Evolutionary conservation across 2,113 vertebrate species (phyloP).

Genomic region (Merops nubicus): DNA sequence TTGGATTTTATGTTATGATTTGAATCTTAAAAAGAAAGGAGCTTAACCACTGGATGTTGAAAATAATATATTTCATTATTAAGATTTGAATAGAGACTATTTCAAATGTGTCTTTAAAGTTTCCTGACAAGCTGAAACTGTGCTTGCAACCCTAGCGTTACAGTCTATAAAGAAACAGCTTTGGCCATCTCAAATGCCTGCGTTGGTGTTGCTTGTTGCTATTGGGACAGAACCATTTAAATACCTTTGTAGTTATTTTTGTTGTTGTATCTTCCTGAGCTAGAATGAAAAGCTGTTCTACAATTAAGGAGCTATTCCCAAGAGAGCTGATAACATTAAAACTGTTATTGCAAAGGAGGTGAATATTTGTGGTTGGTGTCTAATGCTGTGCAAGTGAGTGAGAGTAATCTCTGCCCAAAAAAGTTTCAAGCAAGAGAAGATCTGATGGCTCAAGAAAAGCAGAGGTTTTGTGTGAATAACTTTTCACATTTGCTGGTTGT

Average conservation of each 20-base stretch:
- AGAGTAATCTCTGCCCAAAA: background rate
- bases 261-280: background rate
- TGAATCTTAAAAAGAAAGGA: background rate
- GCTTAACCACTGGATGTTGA: background rate
- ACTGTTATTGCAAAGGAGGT: background rate
- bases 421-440: background rate
- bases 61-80: background rate
- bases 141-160: background rate
- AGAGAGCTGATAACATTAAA: background rate
- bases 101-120: background rate
- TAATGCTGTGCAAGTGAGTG: background rate
- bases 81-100: background rate
- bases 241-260: background rate
- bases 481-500: background rate
- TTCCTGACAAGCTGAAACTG: background rate
- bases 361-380: background rate
- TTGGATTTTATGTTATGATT: conserved; percentile 3
- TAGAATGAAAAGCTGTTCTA: background rate
- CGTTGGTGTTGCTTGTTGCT: background rate
- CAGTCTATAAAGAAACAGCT: background rate
- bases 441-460: background rate
- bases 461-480: background rate
- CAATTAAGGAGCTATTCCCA: background rate
- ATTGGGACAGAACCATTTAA: background rate
- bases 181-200: background rate